phyloP scores from a whole-genome alignment of 1,140 invertebrate genomes.

The Papilio helenus region DNA sequence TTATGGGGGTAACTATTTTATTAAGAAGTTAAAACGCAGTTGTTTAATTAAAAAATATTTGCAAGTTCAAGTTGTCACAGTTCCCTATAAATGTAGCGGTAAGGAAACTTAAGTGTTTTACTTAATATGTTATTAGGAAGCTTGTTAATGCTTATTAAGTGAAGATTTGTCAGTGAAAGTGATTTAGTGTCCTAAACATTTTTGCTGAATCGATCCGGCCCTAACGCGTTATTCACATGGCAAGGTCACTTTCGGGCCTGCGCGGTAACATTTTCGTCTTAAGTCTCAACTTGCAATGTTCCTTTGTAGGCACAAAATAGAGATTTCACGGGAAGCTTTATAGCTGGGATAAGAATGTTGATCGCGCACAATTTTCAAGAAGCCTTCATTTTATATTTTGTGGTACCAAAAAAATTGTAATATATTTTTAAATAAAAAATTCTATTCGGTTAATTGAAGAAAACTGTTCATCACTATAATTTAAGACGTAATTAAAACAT shows the following conservation, averaged over 20 bases:
- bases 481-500: background rate
- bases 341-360: conserved; percentile 18
- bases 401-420: background rate
- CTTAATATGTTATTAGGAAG: background rate
- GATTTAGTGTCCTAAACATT: conserved; percentile 36
- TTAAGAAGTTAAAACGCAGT: background rate
- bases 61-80: background rate
- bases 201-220: conserved; percentile 35
- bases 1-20: background rate
- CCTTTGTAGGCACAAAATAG: conserved; percentile 21
- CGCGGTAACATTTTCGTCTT: conserved; percentile 35
- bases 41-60: background rate
- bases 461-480: background rate
- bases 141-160: conserved; percentile 14
- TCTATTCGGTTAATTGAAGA: background rate
- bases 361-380: conserved; percentile 17
- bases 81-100: background rate
- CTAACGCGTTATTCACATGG: conserved; percentile 33
- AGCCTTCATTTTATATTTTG: conserved; percentile 16
- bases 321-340: conserved; percentile 26
- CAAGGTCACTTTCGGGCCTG: conserved; percentile 33
- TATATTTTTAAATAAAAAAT: background rate
- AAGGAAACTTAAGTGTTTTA: background rate
- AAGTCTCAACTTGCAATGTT: conserved; percentile 28
- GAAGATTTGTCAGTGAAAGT: conserved; percentile 19